Base-by-base conservation (phyloP, 2,113 vertebrate species). In the Eidolon helvum region DNA sequence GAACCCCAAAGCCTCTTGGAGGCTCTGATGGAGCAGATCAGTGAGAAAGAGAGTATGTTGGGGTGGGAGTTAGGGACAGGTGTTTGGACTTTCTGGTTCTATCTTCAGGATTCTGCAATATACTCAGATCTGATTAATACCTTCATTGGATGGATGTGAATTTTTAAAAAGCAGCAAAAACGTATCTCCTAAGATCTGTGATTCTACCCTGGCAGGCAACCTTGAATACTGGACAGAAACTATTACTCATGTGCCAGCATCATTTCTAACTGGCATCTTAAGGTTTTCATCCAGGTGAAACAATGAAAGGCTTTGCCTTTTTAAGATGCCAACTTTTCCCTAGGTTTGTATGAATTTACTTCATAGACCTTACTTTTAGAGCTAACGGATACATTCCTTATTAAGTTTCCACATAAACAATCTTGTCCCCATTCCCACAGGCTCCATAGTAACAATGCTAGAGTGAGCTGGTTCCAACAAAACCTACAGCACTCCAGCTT, bases 41-140 rank as follows among this genome's bases (percentile, higher is more conserved):
- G 35, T 2, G 4, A 5, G 24, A 66, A 48, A 69, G 63, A 38
- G 84, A 63, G 12, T 7, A 3, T 18, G 11, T 18, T 24, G 48
- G 48, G 16, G 7, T 0, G 6, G 19, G 19, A 53, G 7, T 0
- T 4, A 15, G 19, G 35, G 26, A 48, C 24, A 19, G 7, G 12
- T 15, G 38, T 59, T 24, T 28, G 40, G 55, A 40, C 22, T 55
- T 69, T 18, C 30, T 45, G 10, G 21, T 57, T 63, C 43, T 74
- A 2, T 12, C 11, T 35, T 66, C 12, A 43, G 43, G 38, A 48
- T 18, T 95, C 80, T 79, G 38, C 87, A 55, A 66, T 53, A 45
- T 2, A 8, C 26, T 26, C 9, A 53, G 5, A 9, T 50, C 24
- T 2, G 40, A 40, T 30, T 12, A 33, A 38, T 8, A 35, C 24